Percentiles rank a stretch among this genome's conserved stretches.
phyloP scores from a whole-genome alignment of 2,888 invertebrate genomes.

The Cheilosia urbana region DNA sequence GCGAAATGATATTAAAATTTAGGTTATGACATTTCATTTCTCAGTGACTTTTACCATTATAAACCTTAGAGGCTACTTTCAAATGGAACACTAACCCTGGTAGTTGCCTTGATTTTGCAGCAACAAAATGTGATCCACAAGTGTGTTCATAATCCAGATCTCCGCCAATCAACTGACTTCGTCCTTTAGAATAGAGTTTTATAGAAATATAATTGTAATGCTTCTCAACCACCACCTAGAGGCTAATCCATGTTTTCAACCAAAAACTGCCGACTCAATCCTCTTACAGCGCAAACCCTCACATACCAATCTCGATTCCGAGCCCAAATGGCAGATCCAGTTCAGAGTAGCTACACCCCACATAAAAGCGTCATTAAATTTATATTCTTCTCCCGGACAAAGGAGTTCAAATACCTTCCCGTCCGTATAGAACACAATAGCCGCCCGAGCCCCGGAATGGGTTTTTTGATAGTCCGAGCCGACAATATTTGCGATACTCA shows the following conservation, averaged over 20 bases:
- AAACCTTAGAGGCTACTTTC: too few species aligned
- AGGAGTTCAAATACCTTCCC: constrained; percentile 48
- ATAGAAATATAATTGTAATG: too few species aligned
- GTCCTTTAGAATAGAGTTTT: too few species aligned
- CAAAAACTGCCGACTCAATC: constrained; percentile 29
- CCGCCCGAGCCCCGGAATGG: background rate
- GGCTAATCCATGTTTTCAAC: background rate
- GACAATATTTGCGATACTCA: constrained; percentile 62
- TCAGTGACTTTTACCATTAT: too few species aligned
- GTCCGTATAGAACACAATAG: constrained; percentile 19
- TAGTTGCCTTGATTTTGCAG: too few species aligned
- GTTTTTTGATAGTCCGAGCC: constrained; percentile 20
- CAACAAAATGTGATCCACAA: too few species aligned
- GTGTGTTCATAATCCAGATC: too few species aligned
- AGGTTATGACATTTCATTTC: too few species aligned
- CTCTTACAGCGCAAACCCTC: background rate
- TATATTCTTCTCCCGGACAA: constrained; percentile 55
- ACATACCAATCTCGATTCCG: constrained; percentile 23
- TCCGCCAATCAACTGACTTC: too few species aligned
- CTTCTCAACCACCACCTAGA: too few species aligned
- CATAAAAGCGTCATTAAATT: constrained; percentile 43
- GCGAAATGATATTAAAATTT: too few species aligned
- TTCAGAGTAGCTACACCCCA: constrained; percentile 20
- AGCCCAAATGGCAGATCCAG: constrained; percentile 55
- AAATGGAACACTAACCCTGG: too few species aligned